phyloP scores from a whole-genome alignment of 1,140 invertebrate species.

The Gryon sp. region DNA sequence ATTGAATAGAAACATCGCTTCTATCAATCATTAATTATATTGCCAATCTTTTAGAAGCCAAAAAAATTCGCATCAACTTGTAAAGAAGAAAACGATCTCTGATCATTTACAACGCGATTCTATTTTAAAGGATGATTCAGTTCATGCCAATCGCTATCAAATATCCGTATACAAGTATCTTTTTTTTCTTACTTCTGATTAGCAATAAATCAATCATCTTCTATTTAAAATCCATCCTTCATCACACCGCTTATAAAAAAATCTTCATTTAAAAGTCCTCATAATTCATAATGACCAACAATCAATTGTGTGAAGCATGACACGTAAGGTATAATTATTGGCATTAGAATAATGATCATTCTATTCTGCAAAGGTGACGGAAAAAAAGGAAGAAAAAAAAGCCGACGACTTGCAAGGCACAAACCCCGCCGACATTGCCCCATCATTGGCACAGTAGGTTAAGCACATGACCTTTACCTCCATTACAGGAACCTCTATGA shows the following conservation, averaged over 20 bases:
- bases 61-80: too few relatives aligned
- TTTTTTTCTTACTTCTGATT: too few relatives aligned
- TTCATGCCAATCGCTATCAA: too few relatives aligned
- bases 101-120: too few relatives aligned
- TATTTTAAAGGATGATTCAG: too few relatives aligned
- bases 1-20: too few relatives aligned
- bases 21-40: too few relatives aligned
- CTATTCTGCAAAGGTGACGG: background rate
- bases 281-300: slow-evolving; percentile 18
- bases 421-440: slow-evolving; percentile 11
- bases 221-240: slow-evolving; percentile 17
- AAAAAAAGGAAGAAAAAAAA: slow-evolving; percentile 17
- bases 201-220: background rate
- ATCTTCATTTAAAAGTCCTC: background rate
- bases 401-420: background rate
- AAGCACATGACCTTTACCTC: slow-evolving; percentile 43
- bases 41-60: too few relatives aligned
- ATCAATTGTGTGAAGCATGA: slow-evolving; percentile 11
- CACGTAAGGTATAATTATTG: slow-evolving; percentile 22
- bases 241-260: background rate
- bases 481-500: slow-evolving; percentile 5
- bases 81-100: too few relatives aligned
- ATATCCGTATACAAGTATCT: too few relatives aligned
- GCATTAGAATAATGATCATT: slow-evolving; percentile 5
- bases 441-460: slow-evolving; percentile 38